Evolutionary conservation across 37 sponge, comb jelly and placozoan genomes (phyloP), one percentile per base, ranked within the genome.

Genomic region (Amphimedon queenslandica): DNA sequence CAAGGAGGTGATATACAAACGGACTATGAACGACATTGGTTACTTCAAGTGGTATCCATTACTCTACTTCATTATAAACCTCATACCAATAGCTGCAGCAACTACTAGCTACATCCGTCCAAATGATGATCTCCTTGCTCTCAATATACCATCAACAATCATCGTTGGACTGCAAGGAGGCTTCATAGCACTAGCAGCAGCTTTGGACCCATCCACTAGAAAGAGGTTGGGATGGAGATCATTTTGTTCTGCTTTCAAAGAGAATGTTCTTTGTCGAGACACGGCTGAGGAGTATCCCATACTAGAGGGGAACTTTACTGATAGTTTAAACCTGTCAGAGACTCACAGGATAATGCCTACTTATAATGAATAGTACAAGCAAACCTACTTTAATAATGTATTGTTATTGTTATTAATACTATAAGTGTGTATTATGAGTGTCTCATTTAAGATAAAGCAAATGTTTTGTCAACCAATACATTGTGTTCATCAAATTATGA

Each of bases 271-370:
- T n/a, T n/a, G 5, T 5, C 8, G 27, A n/a, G 28, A n/a, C 5
- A n/a, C 21, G 5, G 28, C 27, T 11, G 27, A 60, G 5, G 61
- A 60, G 21, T 60, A 60, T 60, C 61, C 61, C 5, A n/a, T 60
- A 25, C 5, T 60, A 5, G 28, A 25, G 5, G 92, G 94, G 58
- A 86, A 90, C 21, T 71, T 64, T 37, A 90, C 77, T 10, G 92
- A 87, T 18, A 94, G 71, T 57, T 87, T 94, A 80, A 79, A 94
- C 43, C 57, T 64, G 32, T 47, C 53, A n/a, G n/a, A n/a, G n/a
- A n/a, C n/a, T n/a, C n/a, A n/a, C n/a, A n/a, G n/a, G n/a, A n/a
- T n/a, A n/a, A n/a, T n/a, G n/a, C n/a, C n/a, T n/a, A n/a, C n/a
- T n/a, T n/a, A n/a, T n/a, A n/a, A n/a, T n/a, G n/a, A n/a, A n/a